Percentiles rank a stretch among this genome's conserved stretches.
Conservation (phyloP, 2,113 vertebrate species). For the Ictidomys tridecemlineatus region DNA sequence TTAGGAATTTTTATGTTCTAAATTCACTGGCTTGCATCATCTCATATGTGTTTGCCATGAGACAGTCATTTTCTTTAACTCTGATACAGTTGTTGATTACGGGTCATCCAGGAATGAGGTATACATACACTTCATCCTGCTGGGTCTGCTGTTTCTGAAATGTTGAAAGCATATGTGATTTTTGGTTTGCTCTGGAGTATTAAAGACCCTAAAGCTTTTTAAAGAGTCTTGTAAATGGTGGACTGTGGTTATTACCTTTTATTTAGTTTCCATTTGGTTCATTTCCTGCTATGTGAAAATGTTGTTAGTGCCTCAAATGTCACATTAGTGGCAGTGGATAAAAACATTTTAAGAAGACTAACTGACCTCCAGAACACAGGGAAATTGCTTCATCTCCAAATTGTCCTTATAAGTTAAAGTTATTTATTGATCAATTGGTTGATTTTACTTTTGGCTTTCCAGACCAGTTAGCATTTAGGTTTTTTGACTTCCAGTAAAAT, state of each 20-base stretch:
- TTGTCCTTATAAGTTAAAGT: neutral
- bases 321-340: neutral
- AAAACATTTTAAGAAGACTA: neutral
- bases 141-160: neutral
- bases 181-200: neutral
- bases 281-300: neutral
- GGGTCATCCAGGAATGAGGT: neutral
- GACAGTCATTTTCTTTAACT: neutral
- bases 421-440: no score
- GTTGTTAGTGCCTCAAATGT: constrained; percentile 13
- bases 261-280: constrained; percentile 20
- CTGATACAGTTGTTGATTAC: neutral
- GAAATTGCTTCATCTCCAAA: neutral
- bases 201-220: neutral
- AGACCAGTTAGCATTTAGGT: neutral
- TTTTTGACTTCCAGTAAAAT: neutral
- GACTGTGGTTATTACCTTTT: neutral
- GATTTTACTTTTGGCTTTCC: neutral
- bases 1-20: neutral
- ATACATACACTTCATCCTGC: neutral
- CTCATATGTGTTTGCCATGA: neutral
- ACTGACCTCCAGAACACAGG: neutral
- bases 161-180: neutral
- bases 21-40: neutral
- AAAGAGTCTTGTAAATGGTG: neutral